phyloP scores from a whole-genome alignment of 2,888 invertebrate genomes.

The Entomobrya proxima region DNA sequence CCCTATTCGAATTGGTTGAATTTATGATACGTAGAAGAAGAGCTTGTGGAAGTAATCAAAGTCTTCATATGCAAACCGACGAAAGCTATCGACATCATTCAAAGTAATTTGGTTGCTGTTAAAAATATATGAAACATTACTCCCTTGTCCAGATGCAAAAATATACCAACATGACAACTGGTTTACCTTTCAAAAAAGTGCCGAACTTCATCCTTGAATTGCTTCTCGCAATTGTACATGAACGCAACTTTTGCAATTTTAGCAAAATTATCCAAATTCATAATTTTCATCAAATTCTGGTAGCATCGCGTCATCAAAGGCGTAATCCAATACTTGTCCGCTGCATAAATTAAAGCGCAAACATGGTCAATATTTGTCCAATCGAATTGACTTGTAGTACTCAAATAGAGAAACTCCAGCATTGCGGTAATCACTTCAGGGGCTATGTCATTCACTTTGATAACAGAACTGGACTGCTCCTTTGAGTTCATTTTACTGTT shows the following conservation, averaged over 20 bases:
- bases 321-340: conserved; percentile 40
- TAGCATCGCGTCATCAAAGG: conserved; percentile 23
- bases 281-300: conserved; percentile 5
- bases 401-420: conserved; percentile 40
- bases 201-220: conserved; percentile 46
- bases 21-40: conserved; percentile 26
- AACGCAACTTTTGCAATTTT: conserved; percentile 41
- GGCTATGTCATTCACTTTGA: conserved; percentile 30
- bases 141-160: not conserved
- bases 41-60: conserved; percentile 31
- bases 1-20: too few relatives aligned
- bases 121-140: too few relatives aligned
- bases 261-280: conserved; percentile 45
- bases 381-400: not conserved
- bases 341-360: conserved; percentile 31
- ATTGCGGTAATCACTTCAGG: not conserved
- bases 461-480: not conserved
- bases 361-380: conserved; percentile 33
- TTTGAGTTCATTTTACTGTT: not conserved
- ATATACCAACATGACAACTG: not conserved
- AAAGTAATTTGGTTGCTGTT: conserved; percentile 46
- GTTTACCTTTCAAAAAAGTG: conserved; percentile 53
- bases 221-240: conserved; percentile 28
- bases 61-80: conserved; percentile 31
- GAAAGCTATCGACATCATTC: conserved; percentile 24